These are phyloP conservation scores for Haemorhous mexicanus DNA, from an alignment of 2,113 vertebrate genomes.

Conservation along the genomic window DNA sequence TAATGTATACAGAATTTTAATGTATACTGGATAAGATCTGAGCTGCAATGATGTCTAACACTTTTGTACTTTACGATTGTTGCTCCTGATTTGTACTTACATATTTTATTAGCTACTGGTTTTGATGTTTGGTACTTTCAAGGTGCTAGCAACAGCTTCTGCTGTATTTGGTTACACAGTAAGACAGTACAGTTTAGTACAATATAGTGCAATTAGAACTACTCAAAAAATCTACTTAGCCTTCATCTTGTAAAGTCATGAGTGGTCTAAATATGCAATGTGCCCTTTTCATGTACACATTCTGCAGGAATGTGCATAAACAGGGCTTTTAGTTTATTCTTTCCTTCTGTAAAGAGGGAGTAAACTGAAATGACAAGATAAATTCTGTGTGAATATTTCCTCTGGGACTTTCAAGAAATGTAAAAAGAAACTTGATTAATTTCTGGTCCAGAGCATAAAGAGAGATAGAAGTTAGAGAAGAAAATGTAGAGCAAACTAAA, in stretches of 20 bases:
- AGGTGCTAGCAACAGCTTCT: conserved; percentile 46
- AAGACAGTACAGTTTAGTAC: conserved; percentile 54
- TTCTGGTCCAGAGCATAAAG: background rate
- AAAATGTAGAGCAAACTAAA: background rate
- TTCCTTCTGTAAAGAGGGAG: background rate
- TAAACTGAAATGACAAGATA: background rate
- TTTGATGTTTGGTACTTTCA: conserved; percentile 16
- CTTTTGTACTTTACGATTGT: background rate
- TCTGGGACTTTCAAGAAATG: background rate
- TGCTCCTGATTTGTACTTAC: conserved; percentile 37
- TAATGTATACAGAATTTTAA: conserved; percentile 22
- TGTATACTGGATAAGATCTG: conserved; percentile 28
- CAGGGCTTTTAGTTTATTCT: background rate
- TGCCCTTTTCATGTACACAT: conserved; percentile 46
- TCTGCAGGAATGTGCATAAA: background rate
- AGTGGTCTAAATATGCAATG: conserved; percentile 54
- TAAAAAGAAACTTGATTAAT: background rate
- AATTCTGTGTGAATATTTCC: background rate
- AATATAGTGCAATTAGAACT: conserved; percentile 64
- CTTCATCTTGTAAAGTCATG: conserved; percentile 54
- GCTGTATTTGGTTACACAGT: conserved; percentile 62
- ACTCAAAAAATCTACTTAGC: conserved; percentile 62
- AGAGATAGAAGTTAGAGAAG: background rate
- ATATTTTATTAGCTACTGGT: background rate
- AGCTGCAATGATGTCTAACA: background rate